These are phyloP conservation scores for Agriotes lineatus DNA, from an alignment of 2,888 invertebrate genomes.

Conservation along the genomic window DNA sequence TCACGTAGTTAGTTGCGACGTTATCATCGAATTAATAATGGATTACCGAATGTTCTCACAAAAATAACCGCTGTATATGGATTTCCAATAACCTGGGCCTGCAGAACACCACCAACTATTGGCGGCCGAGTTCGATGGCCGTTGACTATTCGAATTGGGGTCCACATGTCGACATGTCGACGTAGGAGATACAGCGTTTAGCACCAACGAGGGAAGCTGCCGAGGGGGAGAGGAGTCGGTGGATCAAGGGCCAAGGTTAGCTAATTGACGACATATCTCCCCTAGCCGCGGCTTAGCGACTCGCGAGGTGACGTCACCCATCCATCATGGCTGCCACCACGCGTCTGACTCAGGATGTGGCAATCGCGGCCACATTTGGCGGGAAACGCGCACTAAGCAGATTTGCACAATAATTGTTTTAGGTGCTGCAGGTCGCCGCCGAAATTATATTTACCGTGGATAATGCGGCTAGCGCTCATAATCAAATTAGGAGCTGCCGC, in stretches of 20 bases:
- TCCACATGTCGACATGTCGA: conserved; percentile 16
- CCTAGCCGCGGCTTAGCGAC: conserved; percentile 55
- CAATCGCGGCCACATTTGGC: conserved; percentile 43
- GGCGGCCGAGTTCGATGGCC: conserved; percentile 19
- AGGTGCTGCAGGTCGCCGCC: conserved; percentile 21
- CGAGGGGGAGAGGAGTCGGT: conserved; percentile 43
- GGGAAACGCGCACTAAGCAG: conserved; percentile 39
- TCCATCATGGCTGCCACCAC: conserved; percentile 58
- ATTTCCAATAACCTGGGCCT: conserved; percentile 1
- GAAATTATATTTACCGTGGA: conserved; percentile 32
- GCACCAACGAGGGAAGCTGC: conserved; percentile 42
- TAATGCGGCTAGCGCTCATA: conserved; percentile 28
- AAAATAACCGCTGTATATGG: neutral
- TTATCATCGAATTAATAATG: neutral
- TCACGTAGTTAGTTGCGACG: neutral
- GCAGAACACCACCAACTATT: conserved; percentile 11
- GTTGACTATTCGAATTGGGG: conserved; percentile 25
- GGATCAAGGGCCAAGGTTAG: conserved; percentile 56
- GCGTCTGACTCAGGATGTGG: conserved; percentile 48
- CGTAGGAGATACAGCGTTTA: conserved; percentile 28
- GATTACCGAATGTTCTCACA: neutral
- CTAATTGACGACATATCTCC: conserved; percentile 60
- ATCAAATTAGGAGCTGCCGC: conserved; percentile 30
- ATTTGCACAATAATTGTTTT: conserved; percentile 32
- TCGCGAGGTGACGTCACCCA: conserved; percentile 56